Percentiles rank a stretch among this genome's conserved stretches.
These are phyloP conservation scores for Dryocosmus kuriphilus DNA, from an alignment of 2,888 invertebrate genomes.

Conservation along the genomic window DNA sequence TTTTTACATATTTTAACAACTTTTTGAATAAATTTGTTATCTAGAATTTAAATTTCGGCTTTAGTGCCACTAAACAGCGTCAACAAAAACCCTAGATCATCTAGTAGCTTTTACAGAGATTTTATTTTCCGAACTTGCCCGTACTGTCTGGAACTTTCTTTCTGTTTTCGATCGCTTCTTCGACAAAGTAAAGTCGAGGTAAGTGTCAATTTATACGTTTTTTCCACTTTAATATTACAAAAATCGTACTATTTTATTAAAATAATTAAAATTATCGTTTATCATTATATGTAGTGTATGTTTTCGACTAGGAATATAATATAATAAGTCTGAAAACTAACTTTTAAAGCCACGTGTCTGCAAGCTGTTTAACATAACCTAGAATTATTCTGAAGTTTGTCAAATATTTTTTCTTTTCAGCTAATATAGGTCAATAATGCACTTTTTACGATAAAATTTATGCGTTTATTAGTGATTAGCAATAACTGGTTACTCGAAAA, in stretches of 20 bases:
- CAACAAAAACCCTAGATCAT: not conserved
- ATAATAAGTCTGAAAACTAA: not conserved
- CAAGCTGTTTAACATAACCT: constrained; percentile 10
- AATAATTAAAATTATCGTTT: not conserved
- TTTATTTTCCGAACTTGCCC: not conserved
- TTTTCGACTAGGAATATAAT: not conserved
- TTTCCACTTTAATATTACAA: not conserved
- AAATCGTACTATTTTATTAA: not conserved
- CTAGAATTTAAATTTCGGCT: not conserved
- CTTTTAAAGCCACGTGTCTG: constrained; percentile 21
- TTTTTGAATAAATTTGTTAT: no score
- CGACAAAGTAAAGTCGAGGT: constrained; percentile 13
- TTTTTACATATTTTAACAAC: no score
- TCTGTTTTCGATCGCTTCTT: constrained; percentile 19
- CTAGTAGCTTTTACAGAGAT: not conserved
- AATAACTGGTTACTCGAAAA: not conserved
- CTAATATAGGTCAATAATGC: not conserved
- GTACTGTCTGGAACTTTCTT: not conserved
- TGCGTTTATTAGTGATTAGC: not conserved
- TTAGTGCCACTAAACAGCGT: no score
- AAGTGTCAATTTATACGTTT: constrained; percentile 7
- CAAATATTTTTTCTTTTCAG: not conserved
- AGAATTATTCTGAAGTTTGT: not conserved
- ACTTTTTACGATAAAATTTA: not conserved
- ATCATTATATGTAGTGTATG: not conserved